A percentile compares a stretch with the other conserved stretches of the same genome.
phyloP scores from a whole-genome alignment of 2,888 invertebrate species.

The Ectropis crepuscularia region DNA sequence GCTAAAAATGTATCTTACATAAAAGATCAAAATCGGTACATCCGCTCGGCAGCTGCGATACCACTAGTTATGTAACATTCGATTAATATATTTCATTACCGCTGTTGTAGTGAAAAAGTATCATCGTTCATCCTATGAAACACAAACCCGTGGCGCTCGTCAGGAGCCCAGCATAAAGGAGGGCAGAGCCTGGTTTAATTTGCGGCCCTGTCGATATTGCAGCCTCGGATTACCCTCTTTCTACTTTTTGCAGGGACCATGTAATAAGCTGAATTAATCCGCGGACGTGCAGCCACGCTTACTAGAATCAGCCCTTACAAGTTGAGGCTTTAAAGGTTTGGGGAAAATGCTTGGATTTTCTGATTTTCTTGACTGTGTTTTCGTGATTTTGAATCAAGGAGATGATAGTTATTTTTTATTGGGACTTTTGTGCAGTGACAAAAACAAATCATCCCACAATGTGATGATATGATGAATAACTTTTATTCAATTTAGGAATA shows the following conservation, averaged over 20 bases:
- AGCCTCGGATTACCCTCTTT: slow-evolving; percentile 42
- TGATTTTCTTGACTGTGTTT: neutral
- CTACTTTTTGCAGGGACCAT: slow-evolving; percentile 40
- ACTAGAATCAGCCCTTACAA: slow-evolving; percentile 21
- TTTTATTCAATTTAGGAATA: too few relatives aligned
- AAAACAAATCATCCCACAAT: too few relatives aligned
- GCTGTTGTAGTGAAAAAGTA: neutral
- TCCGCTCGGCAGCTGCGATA: too few relatives aligned
- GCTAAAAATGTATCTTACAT: too few relatives aligned
- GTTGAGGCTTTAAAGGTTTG: neutral
- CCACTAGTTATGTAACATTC: too few relatives aligned
- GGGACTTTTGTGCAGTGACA: too few relatives aligned
- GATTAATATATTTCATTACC: too few relatives aligned
- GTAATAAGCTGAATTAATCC: slow-evolving; percentile 47
- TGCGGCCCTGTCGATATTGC: slow-evolving; percentile 62
- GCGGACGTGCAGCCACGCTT: slow-evolving; percentile 27
- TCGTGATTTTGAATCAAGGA: too few relatives aligned
- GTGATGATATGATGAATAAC: too few relatives aligned
- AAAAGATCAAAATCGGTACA: too few relatives aligned
- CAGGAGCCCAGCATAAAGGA: slow-evolving; percentile 37
- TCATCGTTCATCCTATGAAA: slow-evolving; percentile 17
- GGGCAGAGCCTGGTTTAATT: slow-evolving; percentile 52
- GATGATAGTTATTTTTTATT: too few relatives aligned
- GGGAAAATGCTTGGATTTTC: neutral
- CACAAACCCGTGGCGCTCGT: slow-evolving; percentile 6